Evolutionary conservation across 1,140 invertebrate species (phyloP), one percentile per base, ranked within the genome.

Genomic region (Colletes gigas): DNA sequence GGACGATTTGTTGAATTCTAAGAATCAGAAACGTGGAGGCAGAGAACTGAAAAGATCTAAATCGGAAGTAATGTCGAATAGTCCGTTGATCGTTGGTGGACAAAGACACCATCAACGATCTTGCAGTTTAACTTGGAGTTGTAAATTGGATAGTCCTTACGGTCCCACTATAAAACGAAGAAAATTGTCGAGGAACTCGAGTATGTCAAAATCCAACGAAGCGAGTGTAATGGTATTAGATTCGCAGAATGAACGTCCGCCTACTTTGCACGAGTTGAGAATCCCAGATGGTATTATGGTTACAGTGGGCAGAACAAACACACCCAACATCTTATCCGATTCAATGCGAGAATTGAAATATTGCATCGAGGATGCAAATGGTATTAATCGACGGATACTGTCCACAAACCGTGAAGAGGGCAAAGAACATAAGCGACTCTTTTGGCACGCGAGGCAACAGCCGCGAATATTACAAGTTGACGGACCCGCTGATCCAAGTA

Each of bases 61-160:
- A 90, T 95, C 95, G 17, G 95, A 96, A 91, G 93, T 95, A 81
- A 93, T 96, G 65, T 85, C 93, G 57, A 94, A 94, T 88, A 92
- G 92, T 84, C 87, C 94, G 81, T 92, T 94, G 78, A 75, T 88
- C 47, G 85, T 88, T 55, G 76, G 93, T 91, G 88, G 93, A 90
- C 81, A 91, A 93, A 91, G 94, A 92, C 88, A 89, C 77, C 94
- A 96, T 90, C 94, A 96, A 88, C 93, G 95, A 86, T 95, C 96
- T 3, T 96, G 95, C 83, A 96, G 95, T 89, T 90, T 96, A 39
- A 95, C 95, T 7, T 95, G 95, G 94, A 96, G 95, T 88, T 96
- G 94, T 83, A 96, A 96, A 90, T 90, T 96, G 70, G 95, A 96
- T 85, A 94, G 92, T 71, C 93, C 94, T 68, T 88, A 95, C 66